Base-by-base conservation (phyloP, 1,140 invertebrate species). In the Papilio helenus region DNA sequence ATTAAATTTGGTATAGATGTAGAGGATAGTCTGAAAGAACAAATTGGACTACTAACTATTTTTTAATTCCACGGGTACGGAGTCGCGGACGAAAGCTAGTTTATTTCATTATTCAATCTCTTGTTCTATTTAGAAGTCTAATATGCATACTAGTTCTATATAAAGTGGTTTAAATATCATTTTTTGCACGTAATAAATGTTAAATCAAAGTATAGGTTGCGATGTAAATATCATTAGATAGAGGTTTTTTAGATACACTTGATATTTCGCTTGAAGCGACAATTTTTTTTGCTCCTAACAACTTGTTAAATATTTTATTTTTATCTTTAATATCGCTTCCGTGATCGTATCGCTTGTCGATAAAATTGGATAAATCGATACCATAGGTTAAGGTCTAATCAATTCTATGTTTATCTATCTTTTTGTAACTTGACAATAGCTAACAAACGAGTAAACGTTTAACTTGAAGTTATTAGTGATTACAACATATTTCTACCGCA, bases 261-360 rank as follows among this genome's bases (percentile, higher is more conserved):
- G 20, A 61, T 61, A 61, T 61, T 61, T 26, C 12, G 26, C 7
- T 26, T 23, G 58, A 61, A 61, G 23, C 12, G 58, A 61, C 58
- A 26, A 61, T 61, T 61, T 61, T 61, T 58, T 61, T 61, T 29
- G 20, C 20, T 26, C 3, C 58, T 61, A 61, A 61, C 23, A 61
- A 61, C 2, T 61, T 14, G 10, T 61, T 61, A 14, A 61, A 61
- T 61, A 10, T 61, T 23, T 23, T 61, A 55, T 61, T 23, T 26
- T 61, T 26, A 61, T 61, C 58, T 61, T 61, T 26, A 61, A 26
- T 61, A 61, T 61, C 58, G 58, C 58, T 61, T 61, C 58, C 58
- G 58, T 61, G 58, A 61, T 61, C 58, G 58, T 61, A 23, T 61
- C 58, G 9, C 9, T 23, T 61, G 23, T 61, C 58, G 26, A 61